A percentile compares a stretch with the other conserved stretches of the same genome.
phyloP scores from a whole-genome alignment of 2,113 vertebrate species.

The Scatophagus argus region DNA sequence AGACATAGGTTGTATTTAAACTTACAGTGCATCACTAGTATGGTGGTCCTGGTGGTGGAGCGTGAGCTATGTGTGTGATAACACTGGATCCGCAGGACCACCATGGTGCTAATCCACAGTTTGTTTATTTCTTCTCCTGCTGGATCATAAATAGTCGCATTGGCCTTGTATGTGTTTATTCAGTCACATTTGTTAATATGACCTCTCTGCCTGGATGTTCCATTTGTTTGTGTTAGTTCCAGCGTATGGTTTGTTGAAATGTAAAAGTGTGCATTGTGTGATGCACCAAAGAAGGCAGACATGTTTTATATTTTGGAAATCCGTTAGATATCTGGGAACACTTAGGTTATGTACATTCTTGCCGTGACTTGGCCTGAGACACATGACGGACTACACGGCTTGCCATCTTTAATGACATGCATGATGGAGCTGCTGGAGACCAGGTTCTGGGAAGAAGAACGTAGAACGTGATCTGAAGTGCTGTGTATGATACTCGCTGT shows the following conservation, averaged over 20 bases:
- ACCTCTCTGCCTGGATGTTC: not conserved
- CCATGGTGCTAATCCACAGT: conserved; percentile 13
- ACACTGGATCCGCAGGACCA: conserved; percentile 21
- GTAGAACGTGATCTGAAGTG: no score
- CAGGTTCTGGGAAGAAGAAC: no score
- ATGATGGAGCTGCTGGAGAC: not conserved
- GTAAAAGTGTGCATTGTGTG: not conserved
- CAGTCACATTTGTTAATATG: conserved; percentile 1
- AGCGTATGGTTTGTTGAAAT: not conserved
- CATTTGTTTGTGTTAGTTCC: not conserved
- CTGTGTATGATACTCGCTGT: no score
- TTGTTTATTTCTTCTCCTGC: not conserved
- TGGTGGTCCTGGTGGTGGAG: not conserved
- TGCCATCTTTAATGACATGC: not conserved
- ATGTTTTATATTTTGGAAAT: not conserved
- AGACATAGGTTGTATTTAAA: conserved; percentile 43
- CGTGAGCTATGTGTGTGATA: conserved; percentile 25
- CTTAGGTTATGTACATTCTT: not conserved
- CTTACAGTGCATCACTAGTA: not conserved
- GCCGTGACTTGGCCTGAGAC: no score
- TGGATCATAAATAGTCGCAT: conserved; percentile 11
- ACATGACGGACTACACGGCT: no score
- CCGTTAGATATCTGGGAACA: not conserved
- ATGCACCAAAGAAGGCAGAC: not conserved
- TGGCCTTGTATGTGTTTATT: conserved; percentile 15